Evolutionary conservation across 2,888 invertebrate genomes (phyloP).

Genomic region (Dromius quadrimaculatus): DNA sequence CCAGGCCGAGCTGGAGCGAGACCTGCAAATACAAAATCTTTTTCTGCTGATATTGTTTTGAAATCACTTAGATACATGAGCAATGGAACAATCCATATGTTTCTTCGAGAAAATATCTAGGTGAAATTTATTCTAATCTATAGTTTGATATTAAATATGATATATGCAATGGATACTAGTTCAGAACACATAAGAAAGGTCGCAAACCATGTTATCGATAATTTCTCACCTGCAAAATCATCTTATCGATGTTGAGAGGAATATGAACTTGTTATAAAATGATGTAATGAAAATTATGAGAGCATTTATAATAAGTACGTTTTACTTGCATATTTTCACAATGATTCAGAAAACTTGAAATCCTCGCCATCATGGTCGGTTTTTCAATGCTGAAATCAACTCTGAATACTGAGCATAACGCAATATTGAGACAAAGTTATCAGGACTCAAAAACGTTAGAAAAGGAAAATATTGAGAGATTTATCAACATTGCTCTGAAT

Average conservation of each 20-base stretch:
- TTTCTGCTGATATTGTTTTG: too few species aligned
- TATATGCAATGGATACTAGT: too few species aligned
- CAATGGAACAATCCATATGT: too few species aligned
- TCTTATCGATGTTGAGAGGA: not conserved
- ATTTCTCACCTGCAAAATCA: too few species aligned
- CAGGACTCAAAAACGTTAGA: constrained; percentile 40
- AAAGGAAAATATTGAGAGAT: constrained; percentile 43
- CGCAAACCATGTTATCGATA: too few species aligned
- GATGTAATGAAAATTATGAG: not conserved
- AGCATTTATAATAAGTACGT: not conserved
- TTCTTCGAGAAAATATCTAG: too few species aligned
- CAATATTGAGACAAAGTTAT: constrained; percentile 16
- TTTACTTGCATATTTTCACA: not conserved
- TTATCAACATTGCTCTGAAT: constrained; percentile 32
- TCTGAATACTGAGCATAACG: constrained; percentile 24
- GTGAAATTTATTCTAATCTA: too few species aligned
- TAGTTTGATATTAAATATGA: too few species aligned
- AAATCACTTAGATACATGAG: too few species aligned
- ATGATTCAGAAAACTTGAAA: not conserved
- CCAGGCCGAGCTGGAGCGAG: too few species aligned
- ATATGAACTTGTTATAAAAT: not conserved
- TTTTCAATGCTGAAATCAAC: constrained; percentile 9
- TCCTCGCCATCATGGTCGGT: not conserved
- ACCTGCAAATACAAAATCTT: too few species aligned
- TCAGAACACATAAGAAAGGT: too few species aligned